Evolutionary conservation across 2,113 vertebrate genomes (phyloP).

Genomic region (Hydropotes inermis): DNA sequence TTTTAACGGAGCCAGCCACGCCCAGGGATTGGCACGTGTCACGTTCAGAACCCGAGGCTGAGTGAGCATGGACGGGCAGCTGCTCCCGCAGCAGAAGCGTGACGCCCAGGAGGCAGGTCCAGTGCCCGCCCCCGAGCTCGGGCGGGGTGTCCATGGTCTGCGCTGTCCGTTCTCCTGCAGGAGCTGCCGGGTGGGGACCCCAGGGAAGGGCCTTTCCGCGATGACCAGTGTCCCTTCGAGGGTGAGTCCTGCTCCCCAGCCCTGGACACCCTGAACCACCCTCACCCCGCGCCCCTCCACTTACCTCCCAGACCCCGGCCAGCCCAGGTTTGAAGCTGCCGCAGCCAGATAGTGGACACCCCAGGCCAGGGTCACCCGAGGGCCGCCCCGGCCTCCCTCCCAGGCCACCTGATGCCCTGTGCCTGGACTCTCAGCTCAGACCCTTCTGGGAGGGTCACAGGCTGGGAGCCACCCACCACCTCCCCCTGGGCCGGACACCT

Average conservation of each 20-base stretch:
- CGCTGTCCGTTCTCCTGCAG: constrained; percentile 66
- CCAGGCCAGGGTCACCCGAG: not conserved
- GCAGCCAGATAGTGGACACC: rapidly evolving
- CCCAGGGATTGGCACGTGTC: constrained; percentile 39
- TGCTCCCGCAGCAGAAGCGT: constrained; percentile 71
- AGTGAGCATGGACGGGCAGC: constrained; percentile 61
- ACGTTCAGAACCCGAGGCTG: constrained; percentile 67
- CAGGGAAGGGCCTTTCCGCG: constrained; percentile 80
- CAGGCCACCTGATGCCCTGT: not conserved
- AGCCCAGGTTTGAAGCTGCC: not conserved
- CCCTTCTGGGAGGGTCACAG: rapidly evolving
- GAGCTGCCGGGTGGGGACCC: constrained; percentile 77
- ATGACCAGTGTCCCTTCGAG: constrained; percentile 85
- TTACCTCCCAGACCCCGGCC: not conserved
- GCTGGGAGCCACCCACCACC: rapidly evolving
- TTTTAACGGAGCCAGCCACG: not conserved
- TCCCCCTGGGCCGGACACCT: rapidly evolving
- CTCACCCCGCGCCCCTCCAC: rapidly evolving
- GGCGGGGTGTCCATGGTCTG: constrained; percentile 75
- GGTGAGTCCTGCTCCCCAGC: constrained; percentile 73
- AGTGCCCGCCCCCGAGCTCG: constrained; percentile 58
- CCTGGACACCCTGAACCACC: not conserved
- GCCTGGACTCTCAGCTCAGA: not conserved
- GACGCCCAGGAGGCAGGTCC: constrained; percentile 71
- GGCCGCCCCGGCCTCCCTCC: not conserved